A percentile compares a stretch with the other conserved stretches of the same genome.
Evolutionary conservation across 2,888 invertebrate genomes (phyloP).

Genomic region (Elaeidobius kamerunicus): DNA sequence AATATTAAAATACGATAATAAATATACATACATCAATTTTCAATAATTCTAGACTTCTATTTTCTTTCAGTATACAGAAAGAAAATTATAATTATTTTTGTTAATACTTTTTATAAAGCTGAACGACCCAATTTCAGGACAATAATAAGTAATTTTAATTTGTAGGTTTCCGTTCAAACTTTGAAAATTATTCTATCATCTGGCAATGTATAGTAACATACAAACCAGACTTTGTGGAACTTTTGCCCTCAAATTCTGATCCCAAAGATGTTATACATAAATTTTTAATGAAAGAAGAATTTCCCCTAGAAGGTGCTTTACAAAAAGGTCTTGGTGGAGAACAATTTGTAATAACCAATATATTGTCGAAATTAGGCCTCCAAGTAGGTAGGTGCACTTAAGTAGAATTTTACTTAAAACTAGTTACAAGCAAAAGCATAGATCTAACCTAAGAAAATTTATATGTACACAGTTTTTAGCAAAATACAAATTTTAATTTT

Average conservation of each 20-base stretch:
- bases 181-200: slow-evolving; percentile 43
- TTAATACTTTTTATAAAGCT: slow-evolving; percentile 1
- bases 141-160: background rate
- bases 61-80: too few species aligned
- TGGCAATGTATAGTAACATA: slow-evolving; percentile 52
- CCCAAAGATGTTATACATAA: slow-evolving; percentile 47
- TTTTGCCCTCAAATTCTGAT: slow-evolving; percentile 45
- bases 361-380: slow-evolving; percentile 51
- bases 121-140: slow-evolving; percentile 4
- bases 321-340: slow-evolving; percentile 57
- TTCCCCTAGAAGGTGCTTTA: slow-evolving; percentile 52
- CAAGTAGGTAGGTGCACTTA: slow-evolving; percentile 39
- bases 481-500: background rate
- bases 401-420: slow-evolving; percentile 10
- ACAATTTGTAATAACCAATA: slow-evolving; percentile 54
- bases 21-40: slow-evolving; percentile 2
- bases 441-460: slow-evolving; percentile 2
- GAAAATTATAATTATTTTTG: background rate
- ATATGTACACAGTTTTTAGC: background rate
- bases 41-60: too few species aligned
- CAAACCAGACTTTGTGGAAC: slow-evolving; percentile 41
- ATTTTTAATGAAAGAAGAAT: slow-evolving; percentile 46
- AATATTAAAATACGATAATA: slow-evolving; percentile 3
- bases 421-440: slow-evolving; percentile 12
- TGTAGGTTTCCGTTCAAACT: slow-evolving; percentile 34